phyloP scores from a whole-genome alignment of 2,797 vertebrate species.

The Gallinago solitaria region DNA sequence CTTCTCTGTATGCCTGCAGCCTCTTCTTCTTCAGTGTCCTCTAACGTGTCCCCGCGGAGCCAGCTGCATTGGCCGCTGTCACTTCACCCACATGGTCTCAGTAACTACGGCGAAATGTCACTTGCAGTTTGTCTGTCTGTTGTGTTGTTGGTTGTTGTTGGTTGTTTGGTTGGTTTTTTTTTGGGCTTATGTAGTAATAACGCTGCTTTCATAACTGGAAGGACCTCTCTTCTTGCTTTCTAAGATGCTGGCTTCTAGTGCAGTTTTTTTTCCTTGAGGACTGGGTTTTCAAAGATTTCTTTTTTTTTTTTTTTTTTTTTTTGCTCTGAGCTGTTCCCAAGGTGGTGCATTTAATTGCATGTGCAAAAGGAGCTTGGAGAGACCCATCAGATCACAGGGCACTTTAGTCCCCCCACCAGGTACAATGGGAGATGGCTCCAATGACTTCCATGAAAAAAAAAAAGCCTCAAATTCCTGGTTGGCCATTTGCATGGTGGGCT shows the following conservation, averaged over 20 bases:
- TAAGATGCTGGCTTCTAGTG: neutral
- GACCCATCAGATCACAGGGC: neutral
- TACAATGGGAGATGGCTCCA: neutral
- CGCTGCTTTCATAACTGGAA: slow-evolving; percentile 29
- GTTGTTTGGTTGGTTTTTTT: neutral
- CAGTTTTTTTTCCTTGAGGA: neutral
- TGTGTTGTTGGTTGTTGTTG: neutral
- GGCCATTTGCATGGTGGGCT: slow-evolving; percentile 19
- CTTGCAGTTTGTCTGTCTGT: slow-evolving; percentile 63
- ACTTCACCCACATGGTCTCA: slow-evolving; percentile 70
- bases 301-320: neutral
- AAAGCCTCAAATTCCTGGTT: neutral
- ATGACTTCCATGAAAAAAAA: neutral
- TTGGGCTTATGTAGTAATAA: slow-evolving; percentile 31
- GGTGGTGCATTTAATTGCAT: neutral
- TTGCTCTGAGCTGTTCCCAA: neutral
- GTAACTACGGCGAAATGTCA: slow-evolving; percentile 68
- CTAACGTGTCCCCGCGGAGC: slow-evolving; percentile 66
- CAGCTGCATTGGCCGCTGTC: slow-evolving; percentile 65
- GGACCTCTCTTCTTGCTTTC: slow-evolving; percentile 25
- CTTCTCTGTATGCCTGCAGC: slow-evolving; percentile 81
- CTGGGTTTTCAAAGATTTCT: neutral
- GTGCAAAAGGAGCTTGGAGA: neutral
- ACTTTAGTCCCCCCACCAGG: neutral
- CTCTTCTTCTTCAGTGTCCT: slow-evolving; percentile 64